These are phyloP conservation scores for Serilophus lunatus DNA, from an alignment of 2,113 vertebrate genomes.

Conservation along the genomic window DNA sequence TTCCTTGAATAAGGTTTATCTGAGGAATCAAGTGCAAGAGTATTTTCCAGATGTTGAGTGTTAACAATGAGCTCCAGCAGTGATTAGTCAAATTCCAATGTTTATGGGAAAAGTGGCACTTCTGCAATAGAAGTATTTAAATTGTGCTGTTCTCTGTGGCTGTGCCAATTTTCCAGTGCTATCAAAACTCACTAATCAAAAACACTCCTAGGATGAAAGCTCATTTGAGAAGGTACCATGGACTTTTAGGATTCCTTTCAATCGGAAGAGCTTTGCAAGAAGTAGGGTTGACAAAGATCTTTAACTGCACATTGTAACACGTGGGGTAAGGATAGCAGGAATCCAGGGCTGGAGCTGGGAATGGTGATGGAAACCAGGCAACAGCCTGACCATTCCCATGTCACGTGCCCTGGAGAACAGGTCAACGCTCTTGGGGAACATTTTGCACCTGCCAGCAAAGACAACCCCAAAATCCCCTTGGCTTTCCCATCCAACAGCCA, in stretches of 20 bases:
- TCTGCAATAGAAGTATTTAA: slow-evolving; percentile 1
- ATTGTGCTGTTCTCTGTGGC: slow-evolving; percentile 32
- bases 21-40: neutral
- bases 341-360: neutral
- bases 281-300: neutral
- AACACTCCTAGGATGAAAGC: neutral
- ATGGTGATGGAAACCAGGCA: neutral
- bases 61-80: neutral
- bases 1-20: neutral
- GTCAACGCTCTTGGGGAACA: neutral
- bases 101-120: slow-evolving; percentile 46
- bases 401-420: neutral
- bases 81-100: slow-evolving; percentile 25
- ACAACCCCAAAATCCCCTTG: neutral
- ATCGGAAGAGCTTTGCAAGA: neutral
- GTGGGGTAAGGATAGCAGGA: neutral
- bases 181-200: slow-evolving; percentile 38
- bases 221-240: neutral
- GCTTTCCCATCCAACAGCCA: neutral
- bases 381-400: neutral
- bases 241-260: neutral
- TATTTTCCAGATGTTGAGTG: neutral
- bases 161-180: slow-evolving; percentile 3
- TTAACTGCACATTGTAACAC: neutral
- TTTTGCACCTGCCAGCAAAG: neutral